Conservation (phyloP, 2,797 vertebrate genomes). For the Okamejei kenojei region DNA sequence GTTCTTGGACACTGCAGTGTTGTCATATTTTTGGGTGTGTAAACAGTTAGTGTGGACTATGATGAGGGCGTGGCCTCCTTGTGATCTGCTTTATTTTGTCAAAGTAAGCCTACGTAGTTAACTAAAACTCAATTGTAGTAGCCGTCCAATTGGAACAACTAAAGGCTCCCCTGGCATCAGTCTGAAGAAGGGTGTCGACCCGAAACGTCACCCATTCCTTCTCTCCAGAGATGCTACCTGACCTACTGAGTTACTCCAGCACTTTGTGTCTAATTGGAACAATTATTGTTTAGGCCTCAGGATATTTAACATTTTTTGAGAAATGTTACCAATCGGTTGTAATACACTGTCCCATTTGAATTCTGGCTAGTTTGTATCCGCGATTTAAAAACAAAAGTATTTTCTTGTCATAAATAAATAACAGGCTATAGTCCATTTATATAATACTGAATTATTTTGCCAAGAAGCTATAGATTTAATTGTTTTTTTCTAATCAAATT, state of each 20-base stretch:
- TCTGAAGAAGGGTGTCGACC: no score
- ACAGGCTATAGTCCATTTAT: not conserved
- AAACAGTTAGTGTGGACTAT: not conserved
- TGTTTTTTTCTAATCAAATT: not conserved
- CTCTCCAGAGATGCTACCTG: no score
- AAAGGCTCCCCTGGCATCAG: no score
- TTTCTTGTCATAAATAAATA: not conserved
- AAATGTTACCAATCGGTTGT: not conserved
- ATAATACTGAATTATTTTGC: not conserved
- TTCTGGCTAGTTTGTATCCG: not conserved
- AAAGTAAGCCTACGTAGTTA: not conserved
- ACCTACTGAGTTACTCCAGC: no score
- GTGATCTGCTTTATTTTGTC: not conserved
- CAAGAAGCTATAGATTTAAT: not conserved
- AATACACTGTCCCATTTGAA: not conserved
- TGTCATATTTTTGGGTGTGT: not conserved
- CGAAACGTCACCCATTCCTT: no score
- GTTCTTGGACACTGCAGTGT: not conserved
- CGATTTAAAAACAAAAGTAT: not conserved
- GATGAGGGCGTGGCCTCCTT: not conserved
- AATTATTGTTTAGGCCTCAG: not conserved
- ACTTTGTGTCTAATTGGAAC: not conserved
- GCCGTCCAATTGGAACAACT: not conserved
- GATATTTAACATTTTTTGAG: not conserved
- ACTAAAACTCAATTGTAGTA: not conserved